These are phyloP conservation scores for Hybognathus amarus DNA, from an alignment of 2,797 vertebrate genomes.

Conservation along the genomic window DNA sequence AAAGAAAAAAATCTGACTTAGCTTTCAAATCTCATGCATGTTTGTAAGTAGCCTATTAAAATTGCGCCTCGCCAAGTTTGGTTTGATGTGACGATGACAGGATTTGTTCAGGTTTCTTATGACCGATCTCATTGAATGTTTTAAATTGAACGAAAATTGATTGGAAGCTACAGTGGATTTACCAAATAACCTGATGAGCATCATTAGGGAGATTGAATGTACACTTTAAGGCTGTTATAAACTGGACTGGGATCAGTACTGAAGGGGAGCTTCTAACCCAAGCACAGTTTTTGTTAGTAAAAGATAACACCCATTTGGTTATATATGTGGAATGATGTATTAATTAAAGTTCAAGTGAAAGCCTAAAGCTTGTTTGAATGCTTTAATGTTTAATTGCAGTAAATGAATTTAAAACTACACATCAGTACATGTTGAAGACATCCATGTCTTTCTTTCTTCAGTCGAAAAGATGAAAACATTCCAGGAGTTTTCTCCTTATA, in stretches of 20 bases:
- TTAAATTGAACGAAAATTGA: neutral
- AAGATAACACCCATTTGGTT: constrained; percentile 67
- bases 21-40: neutral
- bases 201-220: neutral
- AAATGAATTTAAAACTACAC: neutral
- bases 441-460: too few relatives aligned
- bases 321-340: constrained; percentile 81
- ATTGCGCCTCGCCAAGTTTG: neutral
- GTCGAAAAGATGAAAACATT: too few relatives aligned
- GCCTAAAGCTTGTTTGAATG: constrained; percentile 38
- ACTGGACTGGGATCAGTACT: constrained; percentile 11
- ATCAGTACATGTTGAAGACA: neutral
- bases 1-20: neutral
- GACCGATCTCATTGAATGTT: neutral
- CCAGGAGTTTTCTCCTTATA: too few relatives aligned
- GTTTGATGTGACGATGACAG: neutral
- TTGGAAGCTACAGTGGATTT: neutral
- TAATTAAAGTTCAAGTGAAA: constrained; percentile 81
- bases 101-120: neutral
- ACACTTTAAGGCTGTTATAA: neutral
- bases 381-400: neutral
- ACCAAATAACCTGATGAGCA: neutral
- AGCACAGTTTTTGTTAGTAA: constrained; percentile 51
- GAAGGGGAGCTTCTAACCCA: constrained; percentile 27
- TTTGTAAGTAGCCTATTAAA: neutral